Base-by-base conservation (phyloP, 2,797 vertebrate species). In the Karalla daura region DNA sequence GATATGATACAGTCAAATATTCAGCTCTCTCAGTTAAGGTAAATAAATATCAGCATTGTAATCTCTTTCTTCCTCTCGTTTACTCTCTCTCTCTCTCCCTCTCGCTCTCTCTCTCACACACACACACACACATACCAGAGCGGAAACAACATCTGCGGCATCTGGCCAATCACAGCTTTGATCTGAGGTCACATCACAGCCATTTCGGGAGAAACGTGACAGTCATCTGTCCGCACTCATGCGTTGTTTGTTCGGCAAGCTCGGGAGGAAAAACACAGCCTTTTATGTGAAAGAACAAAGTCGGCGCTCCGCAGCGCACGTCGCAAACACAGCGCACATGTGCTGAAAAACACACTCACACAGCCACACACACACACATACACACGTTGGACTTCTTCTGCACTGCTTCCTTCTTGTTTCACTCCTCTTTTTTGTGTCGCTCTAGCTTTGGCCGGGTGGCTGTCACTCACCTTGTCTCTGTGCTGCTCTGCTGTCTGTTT, bases 111-210 rank as follows among this genome's bases (percentile, higher is more conserved):
- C 58, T 30, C 28, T 2, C 17, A 3, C 23, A 9, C 43, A 7
- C 46, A 17, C 45, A 56, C 3, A n/a, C 63, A 44, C 70, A 74
- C 55, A 83, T 78, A 76, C 80, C 70, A 53, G 24, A 74, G 76
- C 59, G 45, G 52, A 70, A 81, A 65, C 75, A 76, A 84, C 85
- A 83, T 85, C 75, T 86, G 83, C 59, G 33, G 81, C 82, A 81
- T 85, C 80, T 73, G 83, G 77, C 62, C 78, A 83, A 76, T 76
- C 77, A 54, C 50, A 62, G 79, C 87, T 88, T 81, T 88, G 87
- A 84, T 86, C 81, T 82, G 44, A 63, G 80, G 78, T 88, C 79
- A 80, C 64, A 79, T 78, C 74, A 28, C 46, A 81, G 61, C 51
- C 78, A 67, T 63, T 70, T 32, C 64, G n/a, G 66, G 49, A 61